Percentiles rank a stretch among this genome's conserved stretches.
Evolutionary conservation across 1,140 invertebrate genomes (phyloP).

Genomic region (Heterodera schachtii): DNA sequence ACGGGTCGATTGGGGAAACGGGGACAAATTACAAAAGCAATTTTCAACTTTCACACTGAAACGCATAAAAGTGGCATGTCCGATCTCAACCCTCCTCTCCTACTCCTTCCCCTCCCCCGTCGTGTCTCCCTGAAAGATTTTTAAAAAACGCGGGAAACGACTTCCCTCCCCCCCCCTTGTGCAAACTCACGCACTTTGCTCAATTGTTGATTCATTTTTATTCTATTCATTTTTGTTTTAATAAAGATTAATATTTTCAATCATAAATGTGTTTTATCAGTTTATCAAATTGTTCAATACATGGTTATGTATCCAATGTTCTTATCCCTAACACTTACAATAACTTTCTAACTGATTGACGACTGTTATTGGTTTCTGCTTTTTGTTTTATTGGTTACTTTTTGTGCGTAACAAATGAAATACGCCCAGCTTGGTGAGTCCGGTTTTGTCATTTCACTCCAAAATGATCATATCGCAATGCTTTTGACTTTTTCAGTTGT

Average conservation of each 20-base stretch:
- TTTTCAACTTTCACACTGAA: not conserved
- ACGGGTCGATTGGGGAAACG: no score
- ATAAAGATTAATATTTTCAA: not conserved
- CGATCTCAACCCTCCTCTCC: not conserved
- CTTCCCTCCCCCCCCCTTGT: no score
- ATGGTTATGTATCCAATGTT: no score
- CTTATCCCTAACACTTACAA: no score
- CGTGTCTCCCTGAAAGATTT: no score
- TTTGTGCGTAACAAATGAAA: conserved; percentile 31
- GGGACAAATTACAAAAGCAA: not conserved
- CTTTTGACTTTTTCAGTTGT: conserved; percentile 71
- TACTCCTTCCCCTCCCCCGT: no score
- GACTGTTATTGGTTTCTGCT: no score
- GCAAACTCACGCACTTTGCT: not conserved
- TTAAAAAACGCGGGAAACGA: no score
- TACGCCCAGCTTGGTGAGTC: conserved; percentile 26
- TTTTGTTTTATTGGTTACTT: not conserved
- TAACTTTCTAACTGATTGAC: no score
- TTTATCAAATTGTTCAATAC: no score
- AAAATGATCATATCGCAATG: not conserved
- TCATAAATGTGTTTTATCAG: no score
- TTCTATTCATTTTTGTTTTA: not conserved
- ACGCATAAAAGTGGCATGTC: not conserved
- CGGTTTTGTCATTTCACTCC: no score
- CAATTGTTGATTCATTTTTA: not conserved